These are phyloP conservation scores for Apodemia hepburni DNA, from an alignment of 2,888 invertebrate species.

Conservation along the genomic window DNA sequence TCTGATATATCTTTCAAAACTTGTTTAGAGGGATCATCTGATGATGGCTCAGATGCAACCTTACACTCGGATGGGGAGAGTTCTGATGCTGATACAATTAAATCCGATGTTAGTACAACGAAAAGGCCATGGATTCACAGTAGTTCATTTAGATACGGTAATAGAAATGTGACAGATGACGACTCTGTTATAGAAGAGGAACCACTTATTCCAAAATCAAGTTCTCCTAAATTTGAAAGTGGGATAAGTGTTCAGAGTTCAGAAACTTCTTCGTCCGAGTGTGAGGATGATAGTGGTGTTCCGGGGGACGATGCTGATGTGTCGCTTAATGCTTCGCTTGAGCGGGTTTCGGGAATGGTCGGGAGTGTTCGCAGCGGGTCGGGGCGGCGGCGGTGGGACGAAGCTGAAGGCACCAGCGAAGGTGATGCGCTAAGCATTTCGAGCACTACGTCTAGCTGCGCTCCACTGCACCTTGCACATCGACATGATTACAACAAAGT, in stretches of 20 bases:
- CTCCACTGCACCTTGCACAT: slow-evolving; percentile 63
- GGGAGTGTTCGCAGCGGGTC: slow-evolving; percentile 78
- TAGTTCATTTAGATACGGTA: slow-evolving; percentile 65
- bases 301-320: slow-evolving; percentile 56
- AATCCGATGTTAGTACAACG: slow-evolving; percentile 61
- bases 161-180: slow-evolving; percentile 43
- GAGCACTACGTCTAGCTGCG: slow-evolving; percentile 71
- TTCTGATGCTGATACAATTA: slow-evolving; percentile 67
- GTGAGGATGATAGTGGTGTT: slow-evolving; percentile 64
- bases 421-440: slow-evolving; percentile 72
- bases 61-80: slow-evolving; percentile 65
- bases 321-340: slow-evolving; percentile 76
- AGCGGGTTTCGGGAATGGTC: slow-evolving; percentile 62
- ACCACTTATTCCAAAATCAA: slow-evolving; percentile 43
- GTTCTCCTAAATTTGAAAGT: slow-evolving; percentile 56
- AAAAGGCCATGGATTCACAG: slow-evolving; percentile 71
- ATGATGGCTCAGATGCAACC: slow-evolving; percentile 60
- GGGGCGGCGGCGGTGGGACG: slow-evolving; percentile 72
- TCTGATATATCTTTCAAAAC: slow-evolving; percentile 66
- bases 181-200: slow-evolving; percentile 50
- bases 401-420: slow-evolving; percentile 65
- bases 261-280: slow-evolving; percentile 61
- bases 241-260: slow-evolving; percentile 59
- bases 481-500: slow-evolving; percentile 72
- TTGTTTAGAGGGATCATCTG: slow-evolving; percentile 63